Conservation (phyloP, 2,888 invertebrate species). For the Incurvaria masculella region DNA sequence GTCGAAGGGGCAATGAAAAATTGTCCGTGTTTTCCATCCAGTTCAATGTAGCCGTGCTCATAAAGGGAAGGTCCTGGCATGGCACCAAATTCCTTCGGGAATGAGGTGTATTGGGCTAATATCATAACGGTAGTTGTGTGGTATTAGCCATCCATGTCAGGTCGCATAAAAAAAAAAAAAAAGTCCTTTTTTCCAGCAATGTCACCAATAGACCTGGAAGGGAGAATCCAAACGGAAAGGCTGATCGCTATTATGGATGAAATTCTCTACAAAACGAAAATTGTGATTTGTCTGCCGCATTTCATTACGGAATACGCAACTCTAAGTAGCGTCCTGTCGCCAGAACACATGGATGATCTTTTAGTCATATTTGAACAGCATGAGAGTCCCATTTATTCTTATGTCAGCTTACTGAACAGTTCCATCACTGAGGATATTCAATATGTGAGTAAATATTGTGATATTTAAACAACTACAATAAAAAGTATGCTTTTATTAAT, state of each 20-base stretch:
- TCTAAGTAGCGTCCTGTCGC: conserved; percentile 26
- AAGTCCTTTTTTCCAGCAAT: conserved; percentile 22
- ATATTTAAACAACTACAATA: not conserved
- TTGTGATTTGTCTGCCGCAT: conserved; percentile 37
- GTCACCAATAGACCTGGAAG: conserved; percentile 48
- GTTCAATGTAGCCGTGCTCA: too few species aligned
- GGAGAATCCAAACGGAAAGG: conserved; percentile 51
- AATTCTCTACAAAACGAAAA: conserved; percentile 42
- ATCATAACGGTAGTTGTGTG: too few species aligned
- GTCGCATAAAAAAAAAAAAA: too few species aligned
- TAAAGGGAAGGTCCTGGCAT: too few species aligned
- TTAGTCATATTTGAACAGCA: conserved; percentile 45
- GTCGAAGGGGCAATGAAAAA: too few species aligned
- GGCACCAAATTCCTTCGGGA: too few species aligned
- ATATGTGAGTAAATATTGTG: conserved; percentile 24
- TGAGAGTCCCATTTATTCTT: conserved; percentile 37
- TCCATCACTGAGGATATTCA: conserved; percentile 41
- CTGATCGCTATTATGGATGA: conserved; percentile 51
- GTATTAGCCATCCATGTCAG: too few species aligned
- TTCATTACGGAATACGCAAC: conserved; percentile 37
- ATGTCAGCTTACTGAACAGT: conserved; percentile 32
- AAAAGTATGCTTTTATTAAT: not conserved
- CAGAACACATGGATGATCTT: conserved; percentile 38
- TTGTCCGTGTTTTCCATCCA: too few species aligned
- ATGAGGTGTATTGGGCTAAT: too few species aligned